A percentile compares a stretch with the other conserved stretches of the same genome.
Conservation (phyloP, 1,140 invertebrate genomes). For the Leucophenga varia region DNA sequence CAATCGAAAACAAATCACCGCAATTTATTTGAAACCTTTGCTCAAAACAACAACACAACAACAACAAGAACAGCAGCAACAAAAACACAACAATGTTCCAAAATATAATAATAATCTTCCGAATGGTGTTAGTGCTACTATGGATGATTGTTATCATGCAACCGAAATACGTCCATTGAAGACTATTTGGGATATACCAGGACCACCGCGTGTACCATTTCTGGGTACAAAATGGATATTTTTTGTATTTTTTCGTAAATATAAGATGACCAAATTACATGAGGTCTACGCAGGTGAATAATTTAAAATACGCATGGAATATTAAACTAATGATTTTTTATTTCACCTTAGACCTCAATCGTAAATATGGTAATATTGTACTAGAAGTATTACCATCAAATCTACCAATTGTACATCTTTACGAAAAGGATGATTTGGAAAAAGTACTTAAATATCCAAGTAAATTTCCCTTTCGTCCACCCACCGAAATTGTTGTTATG, state of each 20-base stretch:
- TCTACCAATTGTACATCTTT: slow-evolving; percentile 74
- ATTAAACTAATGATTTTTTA: background rate
- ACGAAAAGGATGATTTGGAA: slow-evolving; percentile 74
- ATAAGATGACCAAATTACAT: slow-evolving; percentile 74
- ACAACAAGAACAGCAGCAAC: background rate
- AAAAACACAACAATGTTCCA: background rate
- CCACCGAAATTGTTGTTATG: slow-evolving; percentile 77
- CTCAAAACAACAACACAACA: slow-evolving; percentile 29
- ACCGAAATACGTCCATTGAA: slow-evolving; percentile 26
- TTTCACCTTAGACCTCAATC: slow-evolving; percentile 63
- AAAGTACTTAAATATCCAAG: slow-evolving; percentile 70
- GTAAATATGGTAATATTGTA: slow-evolving; percentile 73
- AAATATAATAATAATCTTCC: background rate
- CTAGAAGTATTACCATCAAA: slow-evolving; percentile 77
- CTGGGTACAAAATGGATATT: slow-evolving; percentile 77
- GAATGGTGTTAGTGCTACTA: background rate
- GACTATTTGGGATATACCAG: slow-evolving; percentile 64
- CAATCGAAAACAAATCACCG: slow-evolving; percentile 35
- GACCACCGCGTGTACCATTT: slow-evolving; percentile 71
- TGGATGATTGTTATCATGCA: slow-evolving; percentile 44
- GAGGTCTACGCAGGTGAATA: slow-evolving; percentile 74
- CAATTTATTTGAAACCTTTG: slow-evolving; percentile 38
- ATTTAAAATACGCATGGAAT: background rate
- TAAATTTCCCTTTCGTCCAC: slow-evolving; percentile 76
- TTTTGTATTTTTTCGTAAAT: slow-evolving; percentile 68